A percentile compares a stretch with the other conserved stretches of the same genome.
phyloP scores from a whole-genome alignment of 2,113 vertebrate genomes.

The Psilopogon haemacephalus region DNA sequence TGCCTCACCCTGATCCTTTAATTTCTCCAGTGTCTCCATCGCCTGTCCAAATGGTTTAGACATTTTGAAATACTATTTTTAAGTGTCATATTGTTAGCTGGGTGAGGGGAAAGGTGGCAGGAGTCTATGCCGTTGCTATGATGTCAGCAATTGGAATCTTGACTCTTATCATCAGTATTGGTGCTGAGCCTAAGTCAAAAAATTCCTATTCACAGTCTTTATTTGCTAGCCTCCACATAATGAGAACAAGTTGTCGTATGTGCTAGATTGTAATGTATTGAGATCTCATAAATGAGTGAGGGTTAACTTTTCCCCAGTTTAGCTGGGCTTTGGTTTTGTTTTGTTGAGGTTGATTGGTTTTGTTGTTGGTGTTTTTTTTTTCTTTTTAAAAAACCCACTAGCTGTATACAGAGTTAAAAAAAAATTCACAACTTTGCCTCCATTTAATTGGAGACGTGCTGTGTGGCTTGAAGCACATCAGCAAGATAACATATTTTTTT shows the following conservation, averaged over 20 bases:
- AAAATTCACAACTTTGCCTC: background rate
- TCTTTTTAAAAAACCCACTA: background rate
- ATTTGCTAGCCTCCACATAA: background rate
- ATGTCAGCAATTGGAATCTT: background rate
- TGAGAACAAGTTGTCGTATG: background rate
- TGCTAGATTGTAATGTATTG: background rate
- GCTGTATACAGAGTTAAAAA: background rate
- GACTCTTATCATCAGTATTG: background rate
- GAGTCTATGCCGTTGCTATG: background rate
- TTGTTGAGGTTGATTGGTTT: too few relatives aligned
- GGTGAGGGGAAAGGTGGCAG: background rate
- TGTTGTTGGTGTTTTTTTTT: background rate
- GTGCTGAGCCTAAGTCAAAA: background rate
- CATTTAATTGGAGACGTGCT: background rate
- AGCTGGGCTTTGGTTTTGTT: background rate
- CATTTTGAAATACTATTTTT: constrained; percentile 19
- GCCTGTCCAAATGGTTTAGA: constrained; percentile 86
- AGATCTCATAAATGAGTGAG: background rate
- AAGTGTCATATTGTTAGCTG: background rate
- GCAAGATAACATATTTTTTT: background rate
- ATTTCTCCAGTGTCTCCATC: constrained; percentile 87
- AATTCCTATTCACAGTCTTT: background rate
- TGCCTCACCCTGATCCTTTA: constrained; percentile 76
- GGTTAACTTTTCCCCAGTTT: background rate
- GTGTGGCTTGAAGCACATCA: background rate